Conservation (phyloP, 2,797 vertebrate genomes). For the Echeneis naucrates region DNA sequence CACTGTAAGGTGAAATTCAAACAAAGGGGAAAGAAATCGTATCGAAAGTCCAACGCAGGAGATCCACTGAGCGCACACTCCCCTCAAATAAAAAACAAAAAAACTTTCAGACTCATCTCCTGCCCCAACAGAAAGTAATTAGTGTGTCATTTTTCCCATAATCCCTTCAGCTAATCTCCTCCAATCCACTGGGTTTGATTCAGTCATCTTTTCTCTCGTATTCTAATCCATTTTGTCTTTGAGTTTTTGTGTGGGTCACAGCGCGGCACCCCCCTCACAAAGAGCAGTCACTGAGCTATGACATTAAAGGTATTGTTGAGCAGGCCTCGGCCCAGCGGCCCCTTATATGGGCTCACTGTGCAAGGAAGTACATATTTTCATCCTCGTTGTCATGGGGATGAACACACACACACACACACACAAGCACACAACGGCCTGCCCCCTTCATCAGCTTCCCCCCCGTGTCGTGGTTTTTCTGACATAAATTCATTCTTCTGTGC, state of each 20-base stretch:
- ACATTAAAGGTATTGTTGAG: slow-evolving; percentile 87
- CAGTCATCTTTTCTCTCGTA: slow-evolving; percentile 87
- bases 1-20: neutral
- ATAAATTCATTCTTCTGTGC: slow-evolving; percentile 74
- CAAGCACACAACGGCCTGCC: slow-evolving; percentile 31
- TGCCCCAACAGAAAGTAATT: slow-evolving; percentile 78
- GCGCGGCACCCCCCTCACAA: slow-evolving; percentile 75
- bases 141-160: slow-evolving; percentile 81
- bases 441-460: slow-evolving; percentile 57
- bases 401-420: slow-evolving; percentile 57
- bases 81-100: slow-evolving; percentile 35
- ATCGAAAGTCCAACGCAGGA: slow-evolving; percentile 9
- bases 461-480: slow-evolving; percentile 63
- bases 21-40: slow-evolving; percentile 12
- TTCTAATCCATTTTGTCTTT: slow-evolving; percentile 87
- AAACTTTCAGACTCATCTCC: slow-evolving; percentile 50
- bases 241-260: slow-evolving; percentile 83
- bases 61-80: slow-evolving; percentile 15
- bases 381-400: slow-evolving; percentile 83
- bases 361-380: slow-evolving; percentile 80
- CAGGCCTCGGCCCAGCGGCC: slow-evolving; percentile 61
- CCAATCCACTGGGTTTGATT: slow-evolving; percentile 85
- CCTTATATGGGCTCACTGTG: slow-evolving; percentile 71
- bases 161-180: slow-evolving; percentile 82
- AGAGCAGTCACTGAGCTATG: slow-evolving; percentile 83